Evolutionary conservation across 2,113 vertebrate genomes (phyloP).

Genomic region (Haplotaxodon microlepis): DNA sequence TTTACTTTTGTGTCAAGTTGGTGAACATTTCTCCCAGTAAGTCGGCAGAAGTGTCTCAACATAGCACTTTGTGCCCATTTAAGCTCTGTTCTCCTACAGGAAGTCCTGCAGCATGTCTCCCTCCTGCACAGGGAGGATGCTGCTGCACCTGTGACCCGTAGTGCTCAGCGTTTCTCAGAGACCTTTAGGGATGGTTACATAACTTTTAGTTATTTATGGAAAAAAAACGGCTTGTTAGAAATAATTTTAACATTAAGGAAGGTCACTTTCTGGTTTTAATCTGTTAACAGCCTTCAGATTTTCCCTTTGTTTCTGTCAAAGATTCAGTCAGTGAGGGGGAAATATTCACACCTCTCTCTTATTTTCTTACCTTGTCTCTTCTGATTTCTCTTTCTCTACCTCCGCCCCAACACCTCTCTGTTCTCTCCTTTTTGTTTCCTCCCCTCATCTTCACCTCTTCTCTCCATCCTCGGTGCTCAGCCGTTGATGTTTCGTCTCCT

Average conservation of each 20-base stretch:
- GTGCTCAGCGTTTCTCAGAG: neutral
- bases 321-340: neutral
- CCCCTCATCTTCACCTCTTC: neutral
- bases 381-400: neutral
- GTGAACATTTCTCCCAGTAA: neutral
- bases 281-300: neutral
- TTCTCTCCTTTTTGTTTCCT: neutral
- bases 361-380: neutral
- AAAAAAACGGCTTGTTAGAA: neutral
- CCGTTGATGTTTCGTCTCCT: neutral
- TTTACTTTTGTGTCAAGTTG: neutral
- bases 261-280: neutral
- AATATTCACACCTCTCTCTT: neutral
- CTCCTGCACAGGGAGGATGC: neutral
- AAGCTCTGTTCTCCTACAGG: neutral
- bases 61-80: neutral
- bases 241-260: neutral
- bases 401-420: rapidly evolving
- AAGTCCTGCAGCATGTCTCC: neutral
- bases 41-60: neutral
- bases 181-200: neutral
- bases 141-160: neutral
- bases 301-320: neutral
- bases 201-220: neutral
- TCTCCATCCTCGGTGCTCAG: neutral